Evolutionary conservation across 2,888 invertebrate genomes (phyloP).

Genomic region (Drosophila nr. fundita): DNA sequence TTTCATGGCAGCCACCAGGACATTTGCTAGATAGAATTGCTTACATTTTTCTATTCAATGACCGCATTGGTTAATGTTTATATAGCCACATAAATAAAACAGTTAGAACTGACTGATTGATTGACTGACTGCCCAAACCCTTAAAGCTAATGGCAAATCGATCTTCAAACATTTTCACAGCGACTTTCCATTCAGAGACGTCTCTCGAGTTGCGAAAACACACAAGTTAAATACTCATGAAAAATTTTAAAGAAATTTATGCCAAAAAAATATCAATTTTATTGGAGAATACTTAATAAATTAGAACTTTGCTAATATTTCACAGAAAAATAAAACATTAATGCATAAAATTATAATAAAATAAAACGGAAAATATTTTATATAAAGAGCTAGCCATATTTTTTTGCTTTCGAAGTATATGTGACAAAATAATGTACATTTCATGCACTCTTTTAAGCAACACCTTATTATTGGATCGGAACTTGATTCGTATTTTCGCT

Average conservation of each 20-base stretch:
- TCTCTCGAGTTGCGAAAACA: background rate
- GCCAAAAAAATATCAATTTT: too few species aligned
- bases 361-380: too few species aligned
- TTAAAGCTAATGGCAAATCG: background rate
- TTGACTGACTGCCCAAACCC: background rate
- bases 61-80: background rate
- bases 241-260: too few species aligned
- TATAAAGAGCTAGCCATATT: background rate
- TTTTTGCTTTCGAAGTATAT: background rate
- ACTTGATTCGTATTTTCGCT: constrained; percentile 15
- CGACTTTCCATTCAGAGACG: background rate
- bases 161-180: background rate
- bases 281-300: too few species aligned
- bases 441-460: constrained; percentile 1
- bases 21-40: background rate
- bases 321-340: too few species aligned
- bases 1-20: background rate
- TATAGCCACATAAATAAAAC: background rate
- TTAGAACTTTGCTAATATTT: too few species aligned
- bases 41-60: background rate
- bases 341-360: too few species aligned
- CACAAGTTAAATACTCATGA: too few species aligned
- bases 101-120: background rate
- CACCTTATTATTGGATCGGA: background rate
- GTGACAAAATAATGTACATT: background rate